phyloP scores from a whole-genome alignment of 2,888 invertebrate species.

The Dryobota labecula region DNA sequence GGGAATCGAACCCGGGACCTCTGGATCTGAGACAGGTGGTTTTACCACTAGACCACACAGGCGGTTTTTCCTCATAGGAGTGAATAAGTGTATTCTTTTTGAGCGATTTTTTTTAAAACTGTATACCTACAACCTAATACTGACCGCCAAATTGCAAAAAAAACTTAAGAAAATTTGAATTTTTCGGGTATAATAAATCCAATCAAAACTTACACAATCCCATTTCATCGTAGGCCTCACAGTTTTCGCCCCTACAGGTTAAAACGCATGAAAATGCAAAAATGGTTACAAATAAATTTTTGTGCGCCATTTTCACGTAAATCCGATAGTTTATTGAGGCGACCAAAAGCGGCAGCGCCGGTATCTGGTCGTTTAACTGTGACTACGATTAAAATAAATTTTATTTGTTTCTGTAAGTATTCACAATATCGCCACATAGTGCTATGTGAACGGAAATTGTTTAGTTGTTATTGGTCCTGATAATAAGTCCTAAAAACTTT shows the following conservation, averaged over 20 bases:
- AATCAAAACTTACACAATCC: constrained; percentile 65
- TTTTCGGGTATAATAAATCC: neutral
- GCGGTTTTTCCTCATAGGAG: too few species aligned
- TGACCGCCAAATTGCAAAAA: too few species aligned
- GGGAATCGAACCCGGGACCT: too few species aligned
- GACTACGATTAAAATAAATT: constrained; percentile 60
- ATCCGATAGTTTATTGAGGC: constrained; percentile 63
- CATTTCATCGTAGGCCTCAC: constrained; percentile 64
- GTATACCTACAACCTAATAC: too few species aligned
- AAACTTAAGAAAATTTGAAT: too few species aligned
- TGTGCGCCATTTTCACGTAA: constrained; percentile 63
- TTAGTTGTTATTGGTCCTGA: constrained; percentile 21
- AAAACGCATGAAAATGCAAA: constrained; percentile 59
- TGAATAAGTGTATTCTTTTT: too few species aligned
- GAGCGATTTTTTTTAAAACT: too few species aligned
- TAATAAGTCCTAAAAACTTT: constrained; percentile 9
- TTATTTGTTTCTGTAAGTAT: constrained; percentile 49
- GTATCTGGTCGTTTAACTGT: constrained; percentile 57
- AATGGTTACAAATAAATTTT: constrained; percentile 58
- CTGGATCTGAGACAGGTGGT: too few species aligned
- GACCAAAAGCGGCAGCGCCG: constrained; percentile 58
- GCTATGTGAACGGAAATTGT: constrained; percentile 18
- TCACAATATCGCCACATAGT: constrained; percentile 6
- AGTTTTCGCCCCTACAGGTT: constrained; percentile 60
- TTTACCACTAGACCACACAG: too few species aligned